Base-by-base conservation (phyloP, 2,797 vertebrate species). In the Merluccius polli region DNA sequence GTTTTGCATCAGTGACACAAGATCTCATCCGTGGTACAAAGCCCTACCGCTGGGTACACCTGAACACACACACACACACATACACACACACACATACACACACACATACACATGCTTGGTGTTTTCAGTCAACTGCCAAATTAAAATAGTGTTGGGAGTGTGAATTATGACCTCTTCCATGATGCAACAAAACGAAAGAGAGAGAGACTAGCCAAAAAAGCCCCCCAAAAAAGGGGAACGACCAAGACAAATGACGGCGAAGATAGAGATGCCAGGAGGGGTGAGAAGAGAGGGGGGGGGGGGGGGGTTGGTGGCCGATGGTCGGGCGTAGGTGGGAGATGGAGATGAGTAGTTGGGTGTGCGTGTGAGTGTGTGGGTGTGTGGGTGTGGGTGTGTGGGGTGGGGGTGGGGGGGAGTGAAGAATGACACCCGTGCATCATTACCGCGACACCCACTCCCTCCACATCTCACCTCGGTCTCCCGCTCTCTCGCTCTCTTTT, bases 171-270 rank as follows among this genome's bases (percentile, higher is more conserved):
- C 79, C 79, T 63, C 81, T 76, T 75, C 74, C 81, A 88, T 90
- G 89, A 91, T 91, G 89, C 88, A 89, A 91, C 76, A 70, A 87
- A 79, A 76, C 86, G 88, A 91, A 89, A 90, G 88, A 89, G 18
- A n/a, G 31, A 70, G 18, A 18, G 68, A 32, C 12, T 0, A 15
- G 6, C 36, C 1, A 71, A 69, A 31, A 32, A 29, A n/a, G n/a
- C n/a, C n/a, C n/a, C n/a, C n/a, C n/a, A 35, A 33, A 31, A 5
- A 16, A 48, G 73, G 31, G 71, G 38, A 71, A 77, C 79, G 63
- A 12, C 10, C 11, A 73, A 84, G 84, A 84, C 24, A 81, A 76
- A 71, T 68, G 77, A 11, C 30, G 75, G 72, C 78, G 83, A 73
- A 74, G 52, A 75, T 70, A 69, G 52, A 65, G 70, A 59, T 74